Evolutionary conservation across 2,113 vertebrate genomes (phyloP).

Genomic region (Melanotaenia duboulayi): DNA sequence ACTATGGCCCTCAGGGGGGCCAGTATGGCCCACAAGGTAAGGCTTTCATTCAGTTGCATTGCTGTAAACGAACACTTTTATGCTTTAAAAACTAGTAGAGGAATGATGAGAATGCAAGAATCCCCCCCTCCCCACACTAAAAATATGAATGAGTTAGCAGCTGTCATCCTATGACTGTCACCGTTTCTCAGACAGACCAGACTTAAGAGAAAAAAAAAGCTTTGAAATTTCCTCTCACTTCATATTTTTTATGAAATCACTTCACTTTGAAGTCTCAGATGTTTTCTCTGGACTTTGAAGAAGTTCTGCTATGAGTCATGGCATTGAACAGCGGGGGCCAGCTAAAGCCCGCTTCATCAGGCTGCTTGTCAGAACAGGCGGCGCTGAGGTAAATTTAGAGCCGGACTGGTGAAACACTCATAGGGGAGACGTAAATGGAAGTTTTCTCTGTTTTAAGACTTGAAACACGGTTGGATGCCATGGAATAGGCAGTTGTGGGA

Average conservation of each 20-base stretch:
- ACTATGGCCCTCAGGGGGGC: slow-evolving; percentile 91
- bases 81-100: not conserved
- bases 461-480: not conserved
- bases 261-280: slow-evolving; percentile 65
- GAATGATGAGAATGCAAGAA: not conserved
- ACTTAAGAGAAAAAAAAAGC: slow-evolving; percentile 9
- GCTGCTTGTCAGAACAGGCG: slow-evolving; percentile 57
- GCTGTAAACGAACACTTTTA: too few relatives aligned
- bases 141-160: slow-evolving; percentile 58
- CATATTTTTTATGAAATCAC: slow-evolving; percentile 56
- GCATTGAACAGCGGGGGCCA: slow-evolving; percentile 29
- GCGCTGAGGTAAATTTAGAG: slow-evolving; percentile 58
- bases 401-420: slow-evolving; percentile 17
- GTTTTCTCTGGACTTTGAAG: slow-evolving; percentile 64
- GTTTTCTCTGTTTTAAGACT: slow-evolving; percentile 7
- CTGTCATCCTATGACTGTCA: slow-evolving; percentile 29
- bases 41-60: not conserved
- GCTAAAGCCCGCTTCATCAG: slow-evolving; percentile 57
- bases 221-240: slow-evolving; percentile 61
- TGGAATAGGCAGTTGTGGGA: not conserved
- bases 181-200: slow-evolving; percentile 38
- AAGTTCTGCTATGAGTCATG: slow-evolving; percentile 64
- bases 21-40: slow-evolving; percentile 97
- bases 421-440: slow-evolving; percentile 12
- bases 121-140: not conserved